Evolutionary conservation across 2,113 vertebrate genomes (phyloP).

Genomic region (Alethe castanea): DNA sequence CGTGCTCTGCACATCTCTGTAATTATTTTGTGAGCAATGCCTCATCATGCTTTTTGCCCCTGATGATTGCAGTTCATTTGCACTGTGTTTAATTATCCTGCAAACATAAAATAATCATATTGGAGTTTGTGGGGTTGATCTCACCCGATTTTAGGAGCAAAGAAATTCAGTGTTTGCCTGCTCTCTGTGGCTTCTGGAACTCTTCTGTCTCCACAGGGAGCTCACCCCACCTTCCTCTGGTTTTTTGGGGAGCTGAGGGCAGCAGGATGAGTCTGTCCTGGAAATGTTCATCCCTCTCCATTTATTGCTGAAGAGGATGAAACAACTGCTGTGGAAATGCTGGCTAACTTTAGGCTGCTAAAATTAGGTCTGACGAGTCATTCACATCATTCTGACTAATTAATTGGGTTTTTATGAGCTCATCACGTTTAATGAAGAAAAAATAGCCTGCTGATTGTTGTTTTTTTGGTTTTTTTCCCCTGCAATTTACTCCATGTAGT

Average conservation of each 20-base stretch:
- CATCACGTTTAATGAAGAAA: conserved; percentile 21
- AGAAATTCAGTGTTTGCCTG: background rate
- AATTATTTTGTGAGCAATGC: background rate
- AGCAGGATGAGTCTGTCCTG: background rate
- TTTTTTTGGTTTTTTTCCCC: background rate
- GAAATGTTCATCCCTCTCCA: background rate
- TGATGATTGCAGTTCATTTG: background rate
- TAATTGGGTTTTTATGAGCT: conserved; percentile 12
- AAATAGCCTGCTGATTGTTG: background rate
- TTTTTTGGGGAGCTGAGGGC: background rate
- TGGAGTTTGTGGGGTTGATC: background rate
- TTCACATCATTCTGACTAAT: conserved; percentile 44
- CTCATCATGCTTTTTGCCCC: background rate
- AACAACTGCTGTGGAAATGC: background rate
- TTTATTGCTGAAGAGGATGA: background rate
- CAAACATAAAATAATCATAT: background rate
- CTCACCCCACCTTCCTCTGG: background rate
- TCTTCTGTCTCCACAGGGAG: background rate
- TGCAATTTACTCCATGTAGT: background rate
- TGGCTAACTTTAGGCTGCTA: conserved; percentile 22
- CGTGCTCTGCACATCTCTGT: background rate
- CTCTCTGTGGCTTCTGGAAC: background rate
- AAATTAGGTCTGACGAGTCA: conserved; percentile 53
- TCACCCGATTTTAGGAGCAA: background rate
- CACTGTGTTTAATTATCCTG: background rate